Percentiles rank a stretch among this genome's conserved stretches.
These are phyloP conservation scores for Coluber constrictor DNA, from an alignment of 2,797 vertebrate genomes.

Conservation along the genomic window DNA sequence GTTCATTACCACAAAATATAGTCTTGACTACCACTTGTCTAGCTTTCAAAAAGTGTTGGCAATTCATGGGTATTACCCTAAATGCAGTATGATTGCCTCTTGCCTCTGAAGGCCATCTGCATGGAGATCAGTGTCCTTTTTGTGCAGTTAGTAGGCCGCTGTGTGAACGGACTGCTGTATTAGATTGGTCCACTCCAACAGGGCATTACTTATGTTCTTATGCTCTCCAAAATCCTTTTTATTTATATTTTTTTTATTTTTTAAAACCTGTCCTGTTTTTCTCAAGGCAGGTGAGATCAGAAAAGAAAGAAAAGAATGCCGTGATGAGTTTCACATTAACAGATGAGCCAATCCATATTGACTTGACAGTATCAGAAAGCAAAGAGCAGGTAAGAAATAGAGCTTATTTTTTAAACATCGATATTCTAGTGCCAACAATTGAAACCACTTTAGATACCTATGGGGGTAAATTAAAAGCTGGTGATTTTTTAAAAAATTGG, in stretches of 20 bases:
- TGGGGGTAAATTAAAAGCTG: not conserved
- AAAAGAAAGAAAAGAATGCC: conserved; percentile 91
- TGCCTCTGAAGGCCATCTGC: not conserved
- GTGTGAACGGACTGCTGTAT: not conserved
- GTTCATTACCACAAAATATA: not conserved
- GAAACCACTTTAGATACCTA: not conserved
- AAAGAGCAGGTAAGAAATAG: conserved; percentile 85
- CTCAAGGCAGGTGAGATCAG: conserved; percentile 90
- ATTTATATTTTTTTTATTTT: not conserved
- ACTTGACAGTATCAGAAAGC: conserved; percentile 84
- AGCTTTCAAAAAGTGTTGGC: not conserved
- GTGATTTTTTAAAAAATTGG: not conserved
- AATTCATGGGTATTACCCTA: too few species aligned
- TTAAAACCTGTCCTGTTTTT: conserved; percentile 31
- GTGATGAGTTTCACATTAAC: conserved; percentile 94
- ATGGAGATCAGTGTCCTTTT: not conserved
- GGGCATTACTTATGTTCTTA: not conserved
- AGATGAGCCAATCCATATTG: conserved; percentile 86
- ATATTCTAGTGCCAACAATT: conserved; percentile 14
- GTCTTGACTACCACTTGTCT: not conserved
- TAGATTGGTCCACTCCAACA: not conserved
- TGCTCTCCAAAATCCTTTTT: not conserved
- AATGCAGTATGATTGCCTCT: not conserved
- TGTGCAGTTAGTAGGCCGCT: not conserved
- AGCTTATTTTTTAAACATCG: conserved; percentile 3